A percentile compares a stretch with the other conserved stretches of the same genome.
phyloP scores from a whole-genome alignment of 2,113 vertebrate species.

The Opisthocomus hoazin region DNA sequence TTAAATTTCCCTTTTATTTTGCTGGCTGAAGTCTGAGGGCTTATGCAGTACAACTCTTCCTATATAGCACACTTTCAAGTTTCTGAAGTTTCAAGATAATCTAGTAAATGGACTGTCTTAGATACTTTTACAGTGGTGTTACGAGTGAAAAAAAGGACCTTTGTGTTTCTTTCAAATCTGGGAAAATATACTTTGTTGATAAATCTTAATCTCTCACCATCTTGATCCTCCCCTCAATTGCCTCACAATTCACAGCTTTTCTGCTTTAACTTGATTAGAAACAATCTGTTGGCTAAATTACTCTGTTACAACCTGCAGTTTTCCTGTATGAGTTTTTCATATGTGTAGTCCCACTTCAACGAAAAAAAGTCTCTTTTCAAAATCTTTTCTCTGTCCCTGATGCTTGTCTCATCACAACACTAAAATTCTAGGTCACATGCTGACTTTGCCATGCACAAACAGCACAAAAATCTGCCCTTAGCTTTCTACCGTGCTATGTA shows the following conservation, averaged over 20 bases:
- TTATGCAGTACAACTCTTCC: constrained; percentile 36
- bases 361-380: not conserved
- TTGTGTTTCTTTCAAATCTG: constrained; percentile 1
- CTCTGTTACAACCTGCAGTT: not conserved
- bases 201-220: not conserved
- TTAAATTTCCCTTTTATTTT: constrained; percentile 67
- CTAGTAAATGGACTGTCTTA: constrained; percentile 32
- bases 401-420: not conserved
- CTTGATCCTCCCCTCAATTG: not conserved
- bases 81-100: constrained; percentile 57
- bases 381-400: not conserved
- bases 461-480: not conserved
- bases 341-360: not conserved
- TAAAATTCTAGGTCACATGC: not conserved
- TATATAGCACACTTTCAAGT: constrained; percentile 33
- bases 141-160: not conserved
- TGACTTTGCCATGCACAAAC: not conserved
- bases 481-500: accelerated
- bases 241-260: not conserved
- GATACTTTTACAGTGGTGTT: not conserved
- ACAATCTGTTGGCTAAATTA: not conserved
- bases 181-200: not conserved
- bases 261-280: not conserved
- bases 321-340: not conserved
- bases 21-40: constrained; percentile 42